Evolutionary conservation across 2,888 invertebrate genomes (phyloP).

Genomic region (Schrankia costaestrigalis): DNA sequence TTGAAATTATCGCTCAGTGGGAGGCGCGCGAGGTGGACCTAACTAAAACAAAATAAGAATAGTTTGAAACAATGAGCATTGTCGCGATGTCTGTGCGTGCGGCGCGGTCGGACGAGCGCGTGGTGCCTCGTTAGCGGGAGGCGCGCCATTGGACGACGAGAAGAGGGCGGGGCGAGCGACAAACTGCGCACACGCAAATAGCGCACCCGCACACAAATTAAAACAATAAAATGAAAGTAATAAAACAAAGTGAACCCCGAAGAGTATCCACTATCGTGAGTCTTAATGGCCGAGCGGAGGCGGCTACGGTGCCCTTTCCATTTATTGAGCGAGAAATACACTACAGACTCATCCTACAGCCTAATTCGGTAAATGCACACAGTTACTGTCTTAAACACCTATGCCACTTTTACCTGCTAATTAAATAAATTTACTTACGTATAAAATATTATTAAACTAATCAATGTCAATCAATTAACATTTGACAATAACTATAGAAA

Average conservation of each 20-base stretch:
- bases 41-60: conserved; percentile 72
- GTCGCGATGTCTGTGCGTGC: conserved; percentile 58
- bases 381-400: conserved; percentile 15
- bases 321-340: conserved; percentile 61
- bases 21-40: conserved; percentile 66
- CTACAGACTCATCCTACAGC: conserved; percentile 31
- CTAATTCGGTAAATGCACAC: conserved; percentile 34
- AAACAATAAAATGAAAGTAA: conserved; percentile 80
- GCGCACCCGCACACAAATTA: conserved; percentile 79
- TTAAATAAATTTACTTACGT: no score
- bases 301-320: conserved; percentile 53
- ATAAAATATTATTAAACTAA: no score
- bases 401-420: conserved; percentile 6
- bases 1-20: conserved; percentile 77
- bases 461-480: no score
- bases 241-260: conserved; percentile 75
- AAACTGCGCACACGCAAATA: conserved; percentile 80
- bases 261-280: conserved; percentile 71
- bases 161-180: conserved; percentile 68
- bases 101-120: conserved; percentile 42
- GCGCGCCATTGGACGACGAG: conserved; percentile 64
- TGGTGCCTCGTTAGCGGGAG: conserved; percentile 54
- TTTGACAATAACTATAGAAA: no score
- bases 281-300: conserved; percentile 75
- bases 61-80: conserved; percentile 76